Evolutionary conservation across 2,888 invertebrate genomes (phyloP).

Genomic region (Acanthosoma haemorrhoidale): DNA sequence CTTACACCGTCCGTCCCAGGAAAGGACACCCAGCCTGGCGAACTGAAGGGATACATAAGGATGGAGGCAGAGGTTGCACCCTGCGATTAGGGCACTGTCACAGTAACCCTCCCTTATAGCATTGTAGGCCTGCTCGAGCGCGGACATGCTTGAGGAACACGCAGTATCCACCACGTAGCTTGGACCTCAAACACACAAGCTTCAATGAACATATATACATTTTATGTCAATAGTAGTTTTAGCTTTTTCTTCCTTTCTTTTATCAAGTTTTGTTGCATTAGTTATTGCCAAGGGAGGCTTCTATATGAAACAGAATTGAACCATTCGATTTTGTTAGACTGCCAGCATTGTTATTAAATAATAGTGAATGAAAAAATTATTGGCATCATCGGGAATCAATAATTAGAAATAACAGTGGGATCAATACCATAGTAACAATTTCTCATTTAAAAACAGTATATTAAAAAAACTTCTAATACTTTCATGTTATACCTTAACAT

Average conservation of each 20-base stretch:
- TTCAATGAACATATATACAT: conserved; percentile 63
- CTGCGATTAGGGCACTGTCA: conserved; percentile 85
- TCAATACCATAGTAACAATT: too few relatives aligned
- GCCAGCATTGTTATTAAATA: conserved; percentile 49
- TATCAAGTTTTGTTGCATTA: too few relatives aligned
- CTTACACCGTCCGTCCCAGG: conserved; percentile 80
- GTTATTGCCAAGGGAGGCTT: conserved; percentile 44
- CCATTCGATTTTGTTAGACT: conserved; percentile 67
- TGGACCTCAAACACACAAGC: conserved; percentile 69
- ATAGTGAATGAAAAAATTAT: not conserved
- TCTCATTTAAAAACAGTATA: too few relatives aligned
- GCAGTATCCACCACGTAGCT: conserved; percentile 87
- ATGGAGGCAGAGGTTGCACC: conserved; percentile 77
- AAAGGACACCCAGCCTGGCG: conserved; percentile 62
- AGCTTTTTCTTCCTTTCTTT: too few relatives aligned
- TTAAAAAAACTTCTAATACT: too few relatives aligned
- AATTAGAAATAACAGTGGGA: too few relatives aligned
- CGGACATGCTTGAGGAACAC: conserved; percentile 88
- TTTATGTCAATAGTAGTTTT: too few relatives aligned
- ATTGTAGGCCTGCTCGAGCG: conserved; percentile 74
- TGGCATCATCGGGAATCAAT: too few relatives aligned
- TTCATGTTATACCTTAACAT: too few relatives aligned
- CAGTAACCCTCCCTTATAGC: conserved; percentile 74
- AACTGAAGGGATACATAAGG: conserved; percentile 87
- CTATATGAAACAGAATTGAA: conserved; percentile 63